A percentile compares a stretch with the other conserved stretches of the same genome.
Evolutionary conservation across 2,113 vertebrate genomes (phyloP).

Genomic region (Xenopus borealis): DNA sequence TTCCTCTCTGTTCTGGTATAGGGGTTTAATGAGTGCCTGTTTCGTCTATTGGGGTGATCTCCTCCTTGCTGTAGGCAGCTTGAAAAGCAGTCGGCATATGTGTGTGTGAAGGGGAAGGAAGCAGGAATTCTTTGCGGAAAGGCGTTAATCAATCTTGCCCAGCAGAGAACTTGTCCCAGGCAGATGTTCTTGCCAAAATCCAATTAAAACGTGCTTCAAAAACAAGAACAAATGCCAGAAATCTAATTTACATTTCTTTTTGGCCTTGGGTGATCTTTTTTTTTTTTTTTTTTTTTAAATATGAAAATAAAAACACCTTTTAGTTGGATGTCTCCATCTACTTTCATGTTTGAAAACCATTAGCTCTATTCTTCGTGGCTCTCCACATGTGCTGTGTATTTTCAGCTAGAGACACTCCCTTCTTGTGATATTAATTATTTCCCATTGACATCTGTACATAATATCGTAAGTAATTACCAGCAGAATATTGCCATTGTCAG

Average conservation of each 20-base stretch:
- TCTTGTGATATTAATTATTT: conserved; percentile 1
- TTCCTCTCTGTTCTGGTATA: conserved; percentile 63
- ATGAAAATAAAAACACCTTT: conserved; percentile 34
- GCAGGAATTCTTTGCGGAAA: conserved; percentile 73
- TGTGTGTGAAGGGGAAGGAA: conserved; percentile 62
- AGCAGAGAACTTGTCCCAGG: conserved; percentile 45
- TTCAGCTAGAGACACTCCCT: conserved; percentile 5
- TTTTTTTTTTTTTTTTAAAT: conserved; percentile 33
- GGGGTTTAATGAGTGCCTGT: conserved; percentile 56
- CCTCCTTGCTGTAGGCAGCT: conserved; percentile 54
- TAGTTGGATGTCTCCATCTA: neutral
- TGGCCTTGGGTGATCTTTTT: conserved; percentile 43
- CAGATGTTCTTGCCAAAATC: conserved; percentile 63
- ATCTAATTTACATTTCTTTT: conserved; percentile 50
- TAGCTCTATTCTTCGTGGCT: neutral
- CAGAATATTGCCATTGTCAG: no score
- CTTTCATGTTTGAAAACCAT: conserved; percentile 13
- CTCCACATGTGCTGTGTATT: conserved; percentile 2
- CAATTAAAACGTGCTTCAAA: conserved; percentile 48
- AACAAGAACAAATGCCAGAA: conserved; percentile 45
- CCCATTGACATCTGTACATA: neutral
- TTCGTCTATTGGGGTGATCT: conserved; percentile 43
- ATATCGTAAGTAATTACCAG: conserved; percentile 9
- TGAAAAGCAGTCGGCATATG: conserved; percentile 45
- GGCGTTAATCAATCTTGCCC: conserved; percentile 54